phyloP scores from a whole-genome alignment of 2,113 vertebrate genomes.

The Megalops atlanticus region DNA sequence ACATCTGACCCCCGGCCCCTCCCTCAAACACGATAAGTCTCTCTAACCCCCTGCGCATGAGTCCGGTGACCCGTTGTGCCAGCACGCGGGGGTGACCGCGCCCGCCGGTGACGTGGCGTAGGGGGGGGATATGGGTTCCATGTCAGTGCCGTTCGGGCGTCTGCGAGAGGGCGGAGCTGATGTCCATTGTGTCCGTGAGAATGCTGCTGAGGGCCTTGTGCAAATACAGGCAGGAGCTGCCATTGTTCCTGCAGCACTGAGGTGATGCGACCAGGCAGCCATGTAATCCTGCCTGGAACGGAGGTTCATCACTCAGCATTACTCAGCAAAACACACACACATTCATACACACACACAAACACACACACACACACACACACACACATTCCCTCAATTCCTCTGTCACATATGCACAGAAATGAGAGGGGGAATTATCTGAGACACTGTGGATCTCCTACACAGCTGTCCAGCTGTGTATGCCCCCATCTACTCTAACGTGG shows the following conservation, averaged over 20 bases:
- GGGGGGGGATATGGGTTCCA: too few relatives aligned
- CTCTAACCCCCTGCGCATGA: background rate
- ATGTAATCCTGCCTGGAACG: conserved; percentile 69
- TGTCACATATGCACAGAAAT: background rate
- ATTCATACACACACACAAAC: conserved; percentile 1
- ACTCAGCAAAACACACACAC: conserved; percentile 21
- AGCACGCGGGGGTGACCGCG: background rate
- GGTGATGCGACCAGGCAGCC: conserved; percentile 72
- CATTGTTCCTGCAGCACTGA: conserved; percentile 60
- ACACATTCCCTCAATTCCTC: background rate
- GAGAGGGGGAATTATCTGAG: too few relatives aligned
- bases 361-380: conserved; percentile 7
- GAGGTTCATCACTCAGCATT: conserved; percentile 37
- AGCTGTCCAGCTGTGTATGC: too few relatives aligned
- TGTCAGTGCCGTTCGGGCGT: too few relatives aligned
- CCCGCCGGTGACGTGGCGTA: background rate
- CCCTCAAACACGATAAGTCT: too few relatives aligned
- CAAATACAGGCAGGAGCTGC: conserved; percentile 52
- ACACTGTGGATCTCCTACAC: too few relatives aligned
- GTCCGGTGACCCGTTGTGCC: background rate
- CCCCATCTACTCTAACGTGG: too few relatives aligned
- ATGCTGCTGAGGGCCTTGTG: conserved; percentile 48
- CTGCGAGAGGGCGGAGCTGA: background rate
- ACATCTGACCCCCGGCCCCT: background rate
- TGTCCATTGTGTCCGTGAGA: conserved; percentile 38